Percentiles rank a stretch among this genome's conserved stretches.
Conservation (phyloP, 2,113 vertebrate species). For the Ellobius talpinus region DNA sequence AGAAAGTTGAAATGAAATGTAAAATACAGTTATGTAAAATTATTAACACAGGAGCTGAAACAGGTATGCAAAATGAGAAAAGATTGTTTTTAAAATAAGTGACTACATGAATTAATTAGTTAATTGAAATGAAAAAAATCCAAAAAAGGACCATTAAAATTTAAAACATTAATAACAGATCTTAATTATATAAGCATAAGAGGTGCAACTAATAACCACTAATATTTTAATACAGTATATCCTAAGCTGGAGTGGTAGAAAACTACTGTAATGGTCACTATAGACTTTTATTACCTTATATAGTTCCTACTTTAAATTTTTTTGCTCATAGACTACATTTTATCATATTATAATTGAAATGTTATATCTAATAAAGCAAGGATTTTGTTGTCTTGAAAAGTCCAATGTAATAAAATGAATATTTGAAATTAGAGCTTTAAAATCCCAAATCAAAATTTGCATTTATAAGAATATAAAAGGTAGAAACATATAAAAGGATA, state of each 20-base stretch:
- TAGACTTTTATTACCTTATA: background rate
- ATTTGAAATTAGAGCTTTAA: background rate
- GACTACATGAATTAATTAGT: too few relatives aligned
- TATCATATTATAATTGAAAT: background rate
- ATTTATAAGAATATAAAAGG: background rate
- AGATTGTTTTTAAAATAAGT: too few relatives aligned
- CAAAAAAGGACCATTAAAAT: too few relatives aligned
- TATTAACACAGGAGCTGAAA: background rate
- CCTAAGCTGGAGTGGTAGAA: fast-evolving
- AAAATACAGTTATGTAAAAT: background rate
- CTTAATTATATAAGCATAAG: background rate
- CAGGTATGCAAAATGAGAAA: too few relatives aligned
- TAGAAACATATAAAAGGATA: background rate
- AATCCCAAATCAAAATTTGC: background rate
- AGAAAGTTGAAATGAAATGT: background rate
- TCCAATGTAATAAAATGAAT: background rate
- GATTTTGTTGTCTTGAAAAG: background rate
- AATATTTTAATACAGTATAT: background rate
- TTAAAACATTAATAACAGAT: too few relatives aligned
- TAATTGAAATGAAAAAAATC: too few relatives aligned
- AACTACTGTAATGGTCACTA: background rate
- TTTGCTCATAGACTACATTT: background rate
- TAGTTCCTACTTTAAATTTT: background rate
- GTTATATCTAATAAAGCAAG: background rate
- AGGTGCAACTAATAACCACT: background rate